Base-by-base conservation (phyloP, 2,888 invertebrate species). In the Adelognathus sp. region DNA sequence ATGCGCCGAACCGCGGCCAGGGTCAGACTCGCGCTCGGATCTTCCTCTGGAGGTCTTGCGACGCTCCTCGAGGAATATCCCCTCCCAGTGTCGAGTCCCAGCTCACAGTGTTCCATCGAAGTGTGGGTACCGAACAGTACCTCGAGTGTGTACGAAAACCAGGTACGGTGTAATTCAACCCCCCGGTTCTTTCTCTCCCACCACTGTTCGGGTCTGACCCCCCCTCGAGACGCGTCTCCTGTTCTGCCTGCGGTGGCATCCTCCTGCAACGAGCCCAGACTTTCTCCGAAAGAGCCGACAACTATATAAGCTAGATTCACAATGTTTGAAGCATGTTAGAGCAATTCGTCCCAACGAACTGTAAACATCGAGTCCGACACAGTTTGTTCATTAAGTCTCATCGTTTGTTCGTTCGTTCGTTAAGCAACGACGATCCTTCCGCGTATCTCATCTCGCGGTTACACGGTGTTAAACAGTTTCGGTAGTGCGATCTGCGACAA, bases 261-360 rank as follows among this genome's bases (percentile, higher is more conserved):
- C 78, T 81, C 80, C 78, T 81, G 76, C 85, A 85, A 83, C 81
- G 71, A 78, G 82, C 82, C 83, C 87, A 85, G 88, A 91, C 91
- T 91, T 91, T 91, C 91, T 91, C 91, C 90, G 84, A 91, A 91
- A 91, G 90, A 90, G 80, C 88, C 81, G 86, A 80, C 86, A 88
- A 88, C 90, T 91, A 91, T 91, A 91, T 89, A 91, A 91, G 89
- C 88, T 86, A 88, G 88, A 88, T 89, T 86, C 86, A 80, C 86
- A 83, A 84, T 87, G 87, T 90, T 90, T 88, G 87, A 89, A 88
- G 86, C 88, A 90, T 86, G 91, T 91, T 90, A 90, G 91, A 90
- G 89, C 86, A 88, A 89, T 89, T 89, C 88, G 88, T 84, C 74
- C 77, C 66, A 24, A 63, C 75, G 75, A 76, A 79, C 75, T 33